Conservation (phyloP, 2,888 invertebrate species). For the Acrobasis repandana region DNA sequence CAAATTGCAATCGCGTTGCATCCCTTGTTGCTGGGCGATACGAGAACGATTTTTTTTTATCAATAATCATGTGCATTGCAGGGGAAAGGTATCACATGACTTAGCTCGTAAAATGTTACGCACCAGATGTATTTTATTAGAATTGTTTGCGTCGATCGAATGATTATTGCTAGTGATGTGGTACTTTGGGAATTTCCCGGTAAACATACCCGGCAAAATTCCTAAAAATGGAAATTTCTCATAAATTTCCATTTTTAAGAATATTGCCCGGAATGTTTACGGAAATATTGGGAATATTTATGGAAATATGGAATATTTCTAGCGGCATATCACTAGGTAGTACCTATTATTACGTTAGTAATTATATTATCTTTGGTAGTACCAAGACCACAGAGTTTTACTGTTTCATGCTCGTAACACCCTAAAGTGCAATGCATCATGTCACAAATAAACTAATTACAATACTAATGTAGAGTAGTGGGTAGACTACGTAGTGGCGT, state of each 20-base stretch:
- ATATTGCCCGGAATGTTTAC: too few relatives aligned
- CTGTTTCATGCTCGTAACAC: too few relatives aligned
- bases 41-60: conserved; percentile 55
- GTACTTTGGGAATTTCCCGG: too few relatives aligned
- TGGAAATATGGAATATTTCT: too few relatives aligned
- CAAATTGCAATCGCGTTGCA: conserved; percentile 63
- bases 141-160: conserved; percentile 4
- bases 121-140: conserved; percentile 10
- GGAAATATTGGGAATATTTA: too few relatives aligned
- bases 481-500: neutral
- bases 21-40: conserved; percentile 51
- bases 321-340: too few relatives aligned
- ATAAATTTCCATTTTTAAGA: too few relatives aligned
- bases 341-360: too few relatives aligned
- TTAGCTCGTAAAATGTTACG: conserved; percentile 26
- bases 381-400: too few relatives aligned
- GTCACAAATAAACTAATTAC: neutral
- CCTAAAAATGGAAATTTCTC: too few relatives aligned
- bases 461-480: neutral
- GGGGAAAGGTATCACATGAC: conserved; percentile 30
- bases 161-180: neutral
- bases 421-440: neutral
- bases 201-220: too few relatives aligned
- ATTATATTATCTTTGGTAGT: too few relatives aligned
- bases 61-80: conserved; percentile 47